Base-by-base conservation (phyloP, 2,888 invertebrate species). In the Microplitis manilae region DNA sequence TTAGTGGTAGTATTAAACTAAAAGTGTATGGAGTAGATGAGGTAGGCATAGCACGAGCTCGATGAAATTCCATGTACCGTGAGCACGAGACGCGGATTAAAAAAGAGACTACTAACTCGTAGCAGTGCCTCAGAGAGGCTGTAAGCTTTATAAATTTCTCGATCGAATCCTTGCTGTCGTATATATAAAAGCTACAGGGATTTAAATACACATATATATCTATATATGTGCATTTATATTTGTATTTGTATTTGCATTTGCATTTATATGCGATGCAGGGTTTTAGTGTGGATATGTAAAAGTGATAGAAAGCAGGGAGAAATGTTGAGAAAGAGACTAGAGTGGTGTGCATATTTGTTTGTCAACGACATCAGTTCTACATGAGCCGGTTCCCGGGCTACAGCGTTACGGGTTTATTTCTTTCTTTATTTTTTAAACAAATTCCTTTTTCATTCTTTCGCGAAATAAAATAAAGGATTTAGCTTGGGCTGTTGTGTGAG, bases 331-430 rank as follows among this genome's bases (percentile, higher is more conserved):
- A 38, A 67, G 62, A 60, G 41, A 20, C 70, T 68, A 76, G 76
- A 77, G 77, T 74, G 74, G 60, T 77, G 68, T 76, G 75, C 75
- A 75, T 72, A 75, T 77, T 78, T 79, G 76, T 80, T 80, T 80
- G 80, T 80, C 76, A 80, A 81, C 81, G 50, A 73, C 77, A 79
- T 69, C 81, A 79, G 79, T 79, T 73, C 74, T 76, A 77, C 76
- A 74, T 62, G 70, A 78, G 79, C 73, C 77, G 77, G 75, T 77
- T 79, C 72, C 59, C 76, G 75, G 75, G 75, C 50, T 50, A 13
- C 50, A 50, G 30, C 30, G 30, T 30, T 30, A 75, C 77, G 75
- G 73, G 20, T 61, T 67, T 59, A 20, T 30, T 72, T 9, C 38
- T 38, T 59, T 50, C 38, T 76, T 17, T 67, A 38, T 41, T 17